Base-by-base conservation (phyloP, 2,888 invertebrate genomes). In the Operophtera brumata region DNA sequence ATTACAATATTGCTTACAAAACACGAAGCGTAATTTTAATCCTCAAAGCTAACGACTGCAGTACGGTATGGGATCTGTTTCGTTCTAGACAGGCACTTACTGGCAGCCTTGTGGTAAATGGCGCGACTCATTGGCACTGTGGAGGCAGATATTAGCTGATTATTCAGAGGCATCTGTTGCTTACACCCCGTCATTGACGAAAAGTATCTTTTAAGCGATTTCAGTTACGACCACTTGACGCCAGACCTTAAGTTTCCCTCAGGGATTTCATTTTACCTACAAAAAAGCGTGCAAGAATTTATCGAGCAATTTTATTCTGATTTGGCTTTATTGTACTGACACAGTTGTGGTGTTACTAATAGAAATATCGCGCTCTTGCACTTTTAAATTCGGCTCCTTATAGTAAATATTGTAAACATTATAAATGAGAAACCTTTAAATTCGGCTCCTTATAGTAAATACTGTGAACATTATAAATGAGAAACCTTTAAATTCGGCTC, bases 71-170 rank as follows among this genome's bases (percentile, higher is more conserved):
- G 68, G 69, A 72, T 76, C 76, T 77, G 75, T 77, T 70, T 70
- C 66, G 64, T 69, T 61, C 70, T 75, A 77, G 78, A 77, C 73
- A 64, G 73, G 69, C 75, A 78, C 76, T 85, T 80, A 82, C 67
- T 68, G 58, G 72, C 85, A 85, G 83, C 73, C 75, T 74, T 74
- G 71, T 67, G 70, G 81, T 72, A 75, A 87, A 84, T 86, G 79
- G 70, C 43, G 73, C 77, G 77, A 66, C 67, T 75, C 80, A 76
- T 73, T 75, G 74, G 77, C 69, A 72, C 72, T 69, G 50, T 36
- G 47, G 51, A 50, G 28, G 36, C 54, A 60, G 69, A 73, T 75
- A 74, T 71, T 70, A 74, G 72, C 73, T 77, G 75, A 78, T 80
- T 78, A 70, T 67, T 67, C 69, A 73, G 63, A 67, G 61, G 66